These are phyloP conservation scores for Bryconaethiops microstoma DNA, from an alignment of 2,797 vertebrate species.

Conservation along the genomic window DNA sequence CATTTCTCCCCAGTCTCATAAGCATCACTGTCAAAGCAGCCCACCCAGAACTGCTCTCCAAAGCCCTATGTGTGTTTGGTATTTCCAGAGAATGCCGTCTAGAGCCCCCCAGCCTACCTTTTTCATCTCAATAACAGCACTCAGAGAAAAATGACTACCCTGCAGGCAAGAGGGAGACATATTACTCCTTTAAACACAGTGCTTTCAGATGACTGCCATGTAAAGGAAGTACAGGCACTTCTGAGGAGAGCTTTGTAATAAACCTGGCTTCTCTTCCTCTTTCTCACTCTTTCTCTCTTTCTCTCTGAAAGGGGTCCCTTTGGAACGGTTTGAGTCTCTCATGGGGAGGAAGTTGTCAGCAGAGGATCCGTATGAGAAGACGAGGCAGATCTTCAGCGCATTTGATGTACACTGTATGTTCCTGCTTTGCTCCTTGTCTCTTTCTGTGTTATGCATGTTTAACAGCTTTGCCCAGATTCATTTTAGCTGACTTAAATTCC, in stretches of 20 bases:
- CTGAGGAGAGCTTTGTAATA: conserved; percentile 56
- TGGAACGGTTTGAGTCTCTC: conserved; percentile 72
- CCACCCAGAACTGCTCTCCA: conserved; percentile 33
- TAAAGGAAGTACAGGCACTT: conserved; percentile 55
- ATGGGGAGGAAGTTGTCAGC: conserved; percentile 68
- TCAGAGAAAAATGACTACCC: conserved; percentile 61
- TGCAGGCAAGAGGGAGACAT: conserved; percentile 57
- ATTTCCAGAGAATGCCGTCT: conserved; percentile 48
- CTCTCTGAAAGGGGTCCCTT: conserved; percentile 64
- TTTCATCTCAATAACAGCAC: conserved; percentile 62
- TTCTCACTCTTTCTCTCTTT: conserved; percentile 34
- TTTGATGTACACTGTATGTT: conserved; percentile 74
- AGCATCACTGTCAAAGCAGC: conserved; percentile 31
- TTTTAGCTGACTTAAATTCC: not conserved
- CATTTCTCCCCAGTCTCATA: conserved; percentile 20
- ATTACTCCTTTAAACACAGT: conserved; percentile 59
- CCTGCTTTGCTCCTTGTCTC: conserved; percentile 30
- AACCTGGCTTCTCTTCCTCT: conserved; percentile 51
- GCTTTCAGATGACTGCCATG: conserved; percentile 60
- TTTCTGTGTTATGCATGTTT: conserved; percentile 30
- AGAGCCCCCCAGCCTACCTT: conserved; percentile 52
- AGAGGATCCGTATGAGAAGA: conserved; percentile 66
- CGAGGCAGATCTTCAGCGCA: conserved; percentile 73
- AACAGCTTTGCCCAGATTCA: conserved; percentile 11
- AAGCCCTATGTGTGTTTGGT: conserved; percentile 36